These are phyloP conservation scores for honey bee (Apis mellifera) DNA, from an alignment of 1,140 invertebrate genomes.

Conservation along the genomic window Amel_HAv3.1 CM009943.2:7105501-7106000, in stretches of 20 bases:
- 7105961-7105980: constrained; percentile 67
- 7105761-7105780: constrained; percentile 39
- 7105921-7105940: constrained; percentile 61
- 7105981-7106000: constrained; percentile 76
- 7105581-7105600: background rate
- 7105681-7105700: background rate
- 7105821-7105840: constrained; percentile 51
- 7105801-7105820: background rate
- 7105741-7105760: constrained; percentile 27
- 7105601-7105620: background rate
- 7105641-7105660: constrained; percentile 30
- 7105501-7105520: background rate
- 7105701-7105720: constrained; percentile 35
- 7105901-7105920: constrained; percentile 68
- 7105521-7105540: background rate
- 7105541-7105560: background rate
- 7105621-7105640: constrained; percentile 23
- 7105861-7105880: constrained; percentile 70
- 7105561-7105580: background rate
- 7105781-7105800: background rate
- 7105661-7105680: constrained; percentile 9
- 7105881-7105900: constrained; percentile 71
- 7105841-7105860: constrained; percentile 61
- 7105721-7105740: constrained; percentile 34
- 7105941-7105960: constrained; percentile 70